phyloP scores from a whole-genome alignment of 2,888 invertebrate species.

The Trissoscelio sp. region DNA sequence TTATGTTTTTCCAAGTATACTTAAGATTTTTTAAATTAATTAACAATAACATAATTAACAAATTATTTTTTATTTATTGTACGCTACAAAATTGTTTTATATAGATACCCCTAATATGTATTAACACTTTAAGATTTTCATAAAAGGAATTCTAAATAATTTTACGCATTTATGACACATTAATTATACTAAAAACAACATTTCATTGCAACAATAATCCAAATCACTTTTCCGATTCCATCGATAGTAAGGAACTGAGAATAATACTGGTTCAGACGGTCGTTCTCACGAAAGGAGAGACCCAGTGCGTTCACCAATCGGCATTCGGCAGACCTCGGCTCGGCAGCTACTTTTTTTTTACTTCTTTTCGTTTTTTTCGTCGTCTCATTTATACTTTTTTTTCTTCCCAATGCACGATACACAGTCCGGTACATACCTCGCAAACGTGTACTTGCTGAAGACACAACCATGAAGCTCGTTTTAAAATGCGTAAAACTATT shows the following conservation, averaged over 20 bases:
- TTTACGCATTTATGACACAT: too few species aligned
- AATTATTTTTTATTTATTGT: too few species aligned
- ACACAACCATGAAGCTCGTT: slow-evolving; percentile 22
- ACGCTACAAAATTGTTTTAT: too few species aligned
- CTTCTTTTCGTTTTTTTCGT: slow-evolving; percentile 37
- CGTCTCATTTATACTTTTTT: slow-evolving; percentile 52
- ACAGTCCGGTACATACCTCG: slow-evolving; percentile 24
- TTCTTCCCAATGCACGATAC: slow-evolving; percentile 47
- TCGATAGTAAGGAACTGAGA: slow-evolving; percentile 41
- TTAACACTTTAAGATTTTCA: too few species aligned
- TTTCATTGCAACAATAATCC: too few species aligned
- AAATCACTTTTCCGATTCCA: slow-evolving; percentile 1
- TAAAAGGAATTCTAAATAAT: too few species aligned
- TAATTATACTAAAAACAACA: too few species aligned
- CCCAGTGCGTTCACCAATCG: slow-evolving; percentile 51
- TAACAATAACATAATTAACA: too few species aligned
- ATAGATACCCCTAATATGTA: too few species aligned
- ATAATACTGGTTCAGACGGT: slow-evolving; percentile 45
- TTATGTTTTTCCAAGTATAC: too few species aligned
- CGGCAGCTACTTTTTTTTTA: slow-evolving; percentile 44
- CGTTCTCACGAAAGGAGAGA: slow-evolving; percentile 49
- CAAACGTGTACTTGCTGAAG: slow-evolving; percentile 23
- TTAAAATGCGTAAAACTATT: not conserved
- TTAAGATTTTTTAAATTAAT: too few species aligned
- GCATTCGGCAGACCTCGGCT: slow-evolving; percentile 58